Percentiles rank a stretch among this genome's conserved stretches.
These are phyloP conservation scores for Gobio occitaniae DNA, from an alignment of 2,797 vertebrate species.

Conservation along the genomic window DNA sequence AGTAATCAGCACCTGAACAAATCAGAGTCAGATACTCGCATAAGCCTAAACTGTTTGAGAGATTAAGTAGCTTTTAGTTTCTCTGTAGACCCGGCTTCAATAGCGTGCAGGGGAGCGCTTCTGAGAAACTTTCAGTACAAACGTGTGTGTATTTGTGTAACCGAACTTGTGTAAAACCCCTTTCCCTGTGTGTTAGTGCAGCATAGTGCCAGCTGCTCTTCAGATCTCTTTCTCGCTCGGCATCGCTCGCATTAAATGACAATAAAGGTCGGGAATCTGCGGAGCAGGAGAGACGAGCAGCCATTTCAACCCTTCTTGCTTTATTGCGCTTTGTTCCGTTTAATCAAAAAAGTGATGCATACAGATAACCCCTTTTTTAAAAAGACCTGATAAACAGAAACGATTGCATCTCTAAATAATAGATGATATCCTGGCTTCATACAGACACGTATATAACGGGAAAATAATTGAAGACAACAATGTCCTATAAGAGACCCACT, in stretches of 20 bases:
- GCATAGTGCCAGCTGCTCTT: conserved; percentile 76
- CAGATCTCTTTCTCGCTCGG: conserved; percentile 76
- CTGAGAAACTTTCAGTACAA: conserved; percentile 60
- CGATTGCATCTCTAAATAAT: conserved; percentile 87
- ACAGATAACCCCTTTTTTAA: conserved; percentile 80
- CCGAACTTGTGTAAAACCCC: conserved; percentile 53
- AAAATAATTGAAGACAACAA: conserved; percentile 88
- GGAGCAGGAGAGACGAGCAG: conserved; percentile 71
- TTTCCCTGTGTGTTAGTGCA: conserved; percentile 73
- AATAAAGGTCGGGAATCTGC: conserved; percentile 76
- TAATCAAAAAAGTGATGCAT: conserved; percentile 77
- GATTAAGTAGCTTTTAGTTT: conserved; percentile 67
- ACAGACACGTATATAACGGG: conserved; percentile 78
- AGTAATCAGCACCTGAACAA: conserved; percentile 85
- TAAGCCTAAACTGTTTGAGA: conserved; percentile 82
- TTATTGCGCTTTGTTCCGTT: conserved; percentile 84
- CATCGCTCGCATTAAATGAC: conserved; percentile 78
- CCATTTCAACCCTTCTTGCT: conserved; percentile 74
- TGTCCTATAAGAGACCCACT: conserved; percentile 81
- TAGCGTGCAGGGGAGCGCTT: conserved; percentile 57
- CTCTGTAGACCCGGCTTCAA: conserved; percentile 74
- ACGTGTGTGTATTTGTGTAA: conserved; percentile 43
- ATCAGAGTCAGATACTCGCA: conserved; percentile 75
- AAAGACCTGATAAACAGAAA: conserved; percentile 81
- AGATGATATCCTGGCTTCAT: conserved; percentile 81